These are phyloP conservation scores for Argynnis bischoffii DNA, from an alignment of 2,888 invertebrate genomes.

Conservation along the genomic window DNA sequence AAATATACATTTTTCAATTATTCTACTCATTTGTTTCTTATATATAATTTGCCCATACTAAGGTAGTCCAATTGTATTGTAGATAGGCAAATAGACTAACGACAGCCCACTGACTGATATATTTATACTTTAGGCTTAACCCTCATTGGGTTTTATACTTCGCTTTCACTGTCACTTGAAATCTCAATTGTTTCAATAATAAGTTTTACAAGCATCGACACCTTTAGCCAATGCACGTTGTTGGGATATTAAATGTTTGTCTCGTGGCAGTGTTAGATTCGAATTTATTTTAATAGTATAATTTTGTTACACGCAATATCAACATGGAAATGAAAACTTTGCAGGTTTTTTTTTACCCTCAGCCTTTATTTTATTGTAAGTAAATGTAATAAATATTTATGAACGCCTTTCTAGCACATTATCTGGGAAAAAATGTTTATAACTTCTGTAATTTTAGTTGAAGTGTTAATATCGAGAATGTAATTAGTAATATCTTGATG, in stretches of 20 bases:
- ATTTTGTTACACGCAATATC: slow-evolving; percentile 25
- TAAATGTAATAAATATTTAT: slow-evolving; percentile 2
- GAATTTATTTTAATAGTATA: slow-evolving; percentile 33
- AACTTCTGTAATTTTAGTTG: not conserved
- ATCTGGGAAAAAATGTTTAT: not conserved
- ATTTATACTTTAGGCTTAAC: slow-evolving; percentile 72
- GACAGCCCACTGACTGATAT: slow-evolving; percentile 76
- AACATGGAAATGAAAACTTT: slow-evolving; percentile 2
- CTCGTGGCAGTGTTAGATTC: slow-evolving; percentile 29
- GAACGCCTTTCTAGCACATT: not conserved
- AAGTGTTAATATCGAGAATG: slow-evolving; percentile 1
- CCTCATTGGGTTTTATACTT: slow-evolving; percentile 53
- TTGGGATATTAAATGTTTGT: not conserved
- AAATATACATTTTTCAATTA: not conserved
- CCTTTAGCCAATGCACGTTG: not conserved
- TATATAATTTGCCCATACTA: slow-evolving; percentile 28
- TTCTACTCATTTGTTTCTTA: slow-evolving; percentile 9
- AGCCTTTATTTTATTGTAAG: slow-evolving; percentile 17
- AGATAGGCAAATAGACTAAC: slow-evolving; percentile 58
- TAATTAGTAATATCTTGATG: not conserved
- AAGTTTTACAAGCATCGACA: not conserved
- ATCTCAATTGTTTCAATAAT: slow-evolving; percentile 20
- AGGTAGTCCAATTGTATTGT: slow-evolving; percentile 43
- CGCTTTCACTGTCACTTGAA: slow-evolving; percentile 21
- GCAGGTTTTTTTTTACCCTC: slow-evolving; percentile 13